These are phyloP conservation scores for Accipiter virgatus DNA, from an alignment of 2,113 vertebrate genomes.

Conservation along the genomic window DNA sequence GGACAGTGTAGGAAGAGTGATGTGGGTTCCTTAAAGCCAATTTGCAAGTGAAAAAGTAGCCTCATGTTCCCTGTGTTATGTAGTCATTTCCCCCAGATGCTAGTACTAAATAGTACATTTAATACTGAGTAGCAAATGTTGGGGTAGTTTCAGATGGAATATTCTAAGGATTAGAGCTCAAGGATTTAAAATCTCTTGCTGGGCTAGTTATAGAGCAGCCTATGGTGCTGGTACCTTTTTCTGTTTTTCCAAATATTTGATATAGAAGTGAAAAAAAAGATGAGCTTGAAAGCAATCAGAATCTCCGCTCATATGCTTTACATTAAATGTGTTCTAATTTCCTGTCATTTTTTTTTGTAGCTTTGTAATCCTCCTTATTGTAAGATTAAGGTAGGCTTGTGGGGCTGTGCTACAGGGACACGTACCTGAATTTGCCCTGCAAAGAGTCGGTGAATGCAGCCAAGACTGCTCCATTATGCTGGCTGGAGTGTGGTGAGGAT, in stretches of 20 bases:
- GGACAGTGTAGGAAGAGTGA: not conserved
- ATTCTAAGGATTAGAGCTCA: not conserved
- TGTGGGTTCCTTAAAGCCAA: not conserved
- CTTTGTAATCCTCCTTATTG: conserved; percentile 55
- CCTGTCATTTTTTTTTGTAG: conserved; percentile 18
- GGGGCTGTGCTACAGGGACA: not conserved
- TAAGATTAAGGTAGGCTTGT: conserved; percentile 15
- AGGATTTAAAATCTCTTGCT: not conserved
- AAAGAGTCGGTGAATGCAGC: not conserved
- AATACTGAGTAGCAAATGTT: not conserved
- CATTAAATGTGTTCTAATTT: conserved; percentile 39
- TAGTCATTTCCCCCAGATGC: not conserved
- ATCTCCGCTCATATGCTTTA: conserved; percentile 1
- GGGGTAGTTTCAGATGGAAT: not conserved
- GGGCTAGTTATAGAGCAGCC: not conserved
- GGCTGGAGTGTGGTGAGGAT: not conserved
- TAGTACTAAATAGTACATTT: not conserved
- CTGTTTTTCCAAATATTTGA: not conserved
- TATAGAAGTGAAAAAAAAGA: not conserved
- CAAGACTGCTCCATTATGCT: not conserved
- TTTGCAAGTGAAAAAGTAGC: not conserved
- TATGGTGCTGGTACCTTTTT: not conserved
- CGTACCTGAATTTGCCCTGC: not conserved
- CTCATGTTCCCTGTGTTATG: not conserved
- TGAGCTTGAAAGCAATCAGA: not conserved